A percentile compares a stretch with the other conserved stretches of the same genome.
phyloP scores from a whole-genome alignment of 2,113 vertebrate genomes.

The Scopus umbretta region DNA sequence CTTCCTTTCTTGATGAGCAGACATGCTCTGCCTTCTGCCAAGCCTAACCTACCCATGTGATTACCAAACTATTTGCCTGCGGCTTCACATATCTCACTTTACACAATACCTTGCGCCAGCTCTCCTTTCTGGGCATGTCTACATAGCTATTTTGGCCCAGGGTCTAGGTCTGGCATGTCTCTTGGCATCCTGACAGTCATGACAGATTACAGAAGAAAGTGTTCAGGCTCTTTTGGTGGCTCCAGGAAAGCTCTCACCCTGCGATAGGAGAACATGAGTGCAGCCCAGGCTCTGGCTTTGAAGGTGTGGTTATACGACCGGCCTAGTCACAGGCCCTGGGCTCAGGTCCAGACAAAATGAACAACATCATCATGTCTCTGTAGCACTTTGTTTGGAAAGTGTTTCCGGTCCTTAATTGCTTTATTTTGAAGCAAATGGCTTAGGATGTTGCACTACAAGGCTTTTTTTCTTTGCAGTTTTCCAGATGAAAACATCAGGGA shows the following conservation, averaged over 20 bases:
- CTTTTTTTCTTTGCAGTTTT: background rate
- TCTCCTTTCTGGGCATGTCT: constrained; percentile 38
- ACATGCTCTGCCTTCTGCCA: background rate
- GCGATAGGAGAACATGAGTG: background rate
- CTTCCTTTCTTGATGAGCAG: background rate
- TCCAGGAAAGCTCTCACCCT: constrained; percentile 9
- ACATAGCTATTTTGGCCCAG: constrained; percentile 2
- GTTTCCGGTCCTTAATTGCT: background rate
- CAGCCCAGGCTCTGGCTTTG: background rate
- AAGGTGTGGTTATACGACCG: background rate
- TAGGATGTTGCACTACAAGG: background rate
- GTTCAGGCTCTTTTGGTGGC: background rate
- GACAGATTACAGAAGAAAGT: constrained; percentile 34
- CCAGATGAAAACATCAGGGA: background rate
- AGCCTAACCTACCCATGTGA: background rate
- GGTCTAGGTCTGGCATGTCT: background rate
- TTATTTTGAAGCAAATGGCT: background rate
- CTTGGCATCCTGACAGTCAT: background rate
- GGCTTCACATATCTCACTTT: constrained; percentile 5
- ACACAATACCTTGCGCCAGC: background rate
- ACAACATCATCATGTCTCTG: background rate
- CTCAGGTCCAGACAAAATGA: background rate
- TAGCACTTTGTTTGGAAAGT: background rate
- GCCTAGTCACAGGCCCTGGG: background rate
- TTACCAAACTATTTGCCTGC: constrained; percentile 41